These are phyloP conservation scores for Trichopria drosophilae DNA, from an alignment of 2,888 invertebrate genomes.

Conservation along the genomic window DNA sequence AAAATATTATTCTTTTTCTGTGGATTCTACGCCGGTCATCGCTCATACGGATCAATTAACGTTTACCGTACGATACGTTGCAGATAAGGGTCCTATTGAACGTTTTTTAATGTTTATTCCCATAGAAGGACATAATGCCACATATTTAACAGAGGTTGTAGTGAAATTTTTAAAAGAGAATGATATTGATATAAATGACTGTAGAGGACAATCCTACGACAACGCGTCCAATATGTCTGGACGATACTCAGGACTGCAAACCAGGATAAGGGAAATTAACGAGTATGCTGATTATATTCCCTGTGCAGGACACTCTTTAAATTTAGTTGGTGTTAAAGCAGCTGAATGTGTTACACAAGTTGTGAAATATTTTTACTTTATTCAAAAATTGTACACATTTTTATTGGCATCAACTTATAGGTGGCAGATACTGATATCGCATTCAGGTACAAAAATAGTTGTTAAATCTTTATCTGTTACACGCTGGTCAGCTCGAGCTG, in stretches of 20 bases:
- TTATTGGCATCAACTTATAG: conserved; percentile 37
- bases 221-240: conserved; percentile 43
- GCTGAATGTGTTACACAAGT: conserved; percentile 39
- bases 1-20: conserved; percentile 38
- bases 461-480: conserved; percentile 40
- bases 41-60: conserved; percentile 38
- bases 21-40: conserved; percentile 38
- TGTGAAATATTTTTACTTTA: conserved; percentile 37
- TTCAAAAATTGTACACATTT: conserved; percentile 40
- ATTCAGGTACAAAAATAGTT: conserved; percentile 38
- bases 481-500: conserved; percentile 45
- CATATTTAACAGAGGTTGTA: conserved; percentile 43
- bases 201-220: conserved; percentile 41
- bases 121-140: conserved; percentile 43
- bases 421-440: conserved; percentile 33
- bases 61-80: conserved; percentile 36
- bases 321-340: conserved; percentile 37
- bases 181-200: conserved; percentile 30
- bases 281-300: conserved; percentile 39
- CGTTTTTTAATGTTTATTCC: conserved; percentile 34
- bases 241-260: conserved; percentile 37
- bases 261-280: conserved; percentile 41
- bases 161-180: conserved; percentile 34
- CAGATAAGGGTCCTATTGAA: conserved; percentile 28
- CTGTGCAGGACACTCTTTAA: conserved; percentile 41